Evolutionary conservation across 2,113 vertebrate species (phyloP).

Genomic region (Campylorhamphus procurvoides): DNA sequence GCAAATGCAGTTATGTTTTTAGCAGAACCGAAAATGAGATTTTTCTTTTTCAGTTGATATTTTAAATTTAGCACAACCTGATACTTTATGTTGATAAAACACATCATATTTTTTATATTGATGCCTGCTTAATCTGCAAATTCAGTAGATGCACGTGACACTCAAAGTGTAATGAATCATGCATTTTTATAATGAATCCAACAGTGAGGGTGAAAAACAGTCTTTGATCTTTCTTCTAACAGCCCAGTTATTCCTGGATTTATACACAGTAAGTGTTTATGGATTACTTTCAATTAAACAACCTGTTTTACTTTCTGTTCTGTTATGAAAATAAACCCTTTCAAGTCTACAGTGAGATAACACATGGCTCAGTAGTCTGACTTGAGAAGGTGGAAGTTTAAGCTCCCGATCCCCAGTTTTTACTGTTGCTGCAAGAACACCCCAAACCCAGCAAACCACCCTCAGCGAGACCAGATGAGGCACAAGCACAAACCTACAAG

Average conservation of each 20-base stretch:
- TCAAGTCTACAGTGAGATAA: not conserved
- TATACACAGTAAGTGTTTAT: slow-evolving; percentile 4
- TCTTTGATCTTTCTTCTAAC: slow-evolving; percentile 52
- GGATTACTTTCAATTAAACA: slow-evolving; percentile 35
- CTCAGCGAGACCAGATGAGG: not conserved
- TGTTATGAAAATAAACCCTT: not conserved
- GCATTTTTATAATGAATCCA: slow-evolving; percentile 40
- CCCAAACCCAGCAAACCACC: not conserved
- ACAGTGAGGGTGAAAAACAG: slow-evolving; percentile 12
- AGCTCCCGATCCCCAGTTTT: not conserved
- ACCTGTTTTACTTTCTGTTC: not conserved
- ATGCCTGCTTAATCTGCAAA: slow-evolving; percentile 27
- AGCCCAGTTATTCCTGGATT: slow-evolving; percentile 15
- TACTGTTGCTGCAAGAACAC: not conserved
- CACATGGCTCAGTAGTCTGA: not conserved
- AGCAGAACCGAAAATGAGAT: not conserved
- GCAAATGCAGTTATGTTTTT: not conserved
- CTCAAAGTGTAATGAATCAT: slow-evolving; percentile 16
- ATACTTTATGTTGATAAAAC: not conserved
- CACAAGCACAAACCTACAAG: not conserved
- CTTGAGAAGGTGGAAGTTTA: not conserved
- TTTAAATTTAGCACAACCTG: not conserved
- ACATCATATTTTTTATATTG: not conserved
- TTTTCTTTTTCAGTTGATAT: not conserved
- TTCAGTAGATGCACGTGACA: not conserved